phyloP scores from a whole-genome alignment of 2,797 vertebrate species.

The Melanogrammus aeglefinus region DNA sequence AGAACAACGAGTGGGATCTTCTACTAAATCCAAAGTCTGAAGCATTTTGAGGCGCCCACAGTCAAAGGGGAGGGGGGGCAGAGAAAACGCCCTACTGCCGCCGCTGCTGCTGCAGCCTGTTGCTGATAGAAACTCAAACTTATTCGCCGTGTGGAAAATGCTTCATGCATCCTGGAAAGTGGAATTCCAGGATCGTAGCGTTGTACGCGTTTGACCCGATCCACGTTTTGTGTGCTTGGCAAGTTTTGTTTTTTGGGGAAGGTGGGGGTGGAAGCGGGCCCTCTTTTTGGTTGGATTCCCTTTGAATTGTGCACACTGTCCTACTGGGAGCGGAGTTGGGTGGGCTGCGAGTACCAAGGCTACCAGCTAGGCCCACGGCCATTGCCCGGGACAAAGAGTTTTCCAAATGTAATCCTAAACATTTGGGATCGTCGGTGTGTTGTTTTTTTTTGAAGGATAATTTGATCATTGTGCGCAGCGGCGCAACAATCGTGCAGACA shows the following conservation, averaged over 20 bases:
- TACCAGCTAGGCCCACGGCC: slow-evolving; percentile 66
- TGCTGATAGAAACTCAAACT: slow-evolving; percentile 69
- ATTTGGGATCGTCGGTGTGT: slow-evolving; percentile 18
- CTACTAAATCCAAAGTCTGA: slow-evolving; percentile 17
- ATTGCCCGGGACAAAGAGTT: slow-evolving; percentile 62
- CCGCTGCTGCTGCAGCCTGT: slow-evolving; percentile 48
- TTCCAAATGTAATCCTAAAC: slow-evolving; percentile 59
- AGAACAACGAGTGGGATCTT: slow-evolving; percentile 32
- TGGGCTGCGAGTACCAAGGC: slow-evolving; percentile 66
- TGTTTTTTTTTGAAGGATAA: background rate
- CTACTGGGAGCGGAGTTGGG: slow-evolving; percentile 55
- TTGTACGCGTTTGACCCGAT: slow-evolving; percentile 3
- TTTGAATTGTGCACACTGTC: slow-evolving; percentile 57
- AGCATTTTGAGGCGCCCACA: slow-evolving; percentile 43
- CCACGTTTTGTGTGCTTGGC: slow-evolving; percentile 16
- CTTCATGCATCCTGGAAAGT: slow-evolving; percentile 33
- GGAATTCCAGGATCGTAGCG: slow-evolving; percentile 33
- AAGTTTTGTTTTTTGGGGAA: slow-evolving; percentile 32
- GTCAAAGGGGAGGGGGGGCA: slow-evolving; percentile 27
- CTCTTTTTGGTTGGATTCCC: slow-evolving; percentile 46
- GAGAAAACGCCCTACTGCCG: slow-evolving; percentile 75
- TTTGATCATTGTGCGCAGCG: slow-evolving; percentile 4
- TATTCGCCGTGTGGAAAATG: slow-evolving; percentile 64
- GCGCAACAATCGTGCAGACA: slow-evolving; percentile 43
- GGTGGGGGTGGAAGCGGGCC: slow-evolving; percentile 4